phyloP scores from a whole-genome alignment of 2,888 invertebrate genomes.

The Eupithecia pulchellata region DNA sequence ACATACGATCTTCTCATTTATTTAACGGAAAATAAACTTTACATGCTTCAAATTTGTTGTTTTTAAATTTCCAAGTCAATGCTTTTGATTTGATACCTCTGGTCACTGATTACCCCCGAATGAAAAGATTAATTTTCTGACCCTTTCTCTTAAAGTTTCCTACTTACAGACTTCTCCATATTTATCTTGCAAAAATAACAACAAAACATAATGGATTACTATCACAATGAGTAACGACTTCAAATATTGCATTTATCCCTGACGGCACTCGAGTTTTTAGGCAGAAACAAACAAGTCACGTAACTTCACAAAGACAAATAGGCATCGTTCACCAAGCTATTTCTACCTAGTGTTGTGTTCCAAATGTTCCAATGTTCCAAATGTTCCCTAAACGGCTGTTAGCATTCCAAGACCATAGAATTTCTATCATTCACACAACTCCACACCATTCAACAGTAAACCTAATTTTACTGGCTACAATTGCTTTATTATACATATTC shows the following conservation, averaged over 20 bases:
- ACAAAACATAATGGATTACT: background rate
- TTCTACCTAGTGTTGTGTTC: conserved; percentile 4
- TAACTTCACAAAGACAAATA: background rate
- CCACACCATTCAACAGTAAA: background rate
- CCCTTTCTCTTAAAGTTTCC: too few relatives aligned
- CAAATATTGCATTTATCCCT: background rate
- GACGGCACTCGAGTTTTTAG: conserved; percentile 4
- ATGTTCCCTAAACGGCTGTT: background rate
- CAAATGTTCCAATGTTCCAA: too few relatives aligned
- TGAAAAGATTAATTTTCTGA: too few relatives aligned
- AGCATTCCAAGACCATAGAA: background rate
- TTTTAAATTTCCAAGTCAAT: too few relatives aligned
- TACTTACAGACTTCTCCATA: too few relatives aligned
- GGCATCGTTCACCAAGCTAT: background rate
- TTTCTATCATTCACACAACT: background rate
- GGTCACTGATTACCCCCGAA: too few relatives aligned
- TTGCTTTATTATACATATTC: conserved; percentile 8
- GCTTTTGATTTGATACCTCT: too few relatives aligned
- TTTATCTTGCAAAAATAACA: too few relatives aligned
- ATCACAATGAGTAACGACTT: background rate
- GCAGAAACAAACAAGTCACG: conserved; percentile 10
- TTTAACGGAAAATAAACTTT: background rate
- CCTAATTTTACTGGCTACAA: conserved; percentile 1
- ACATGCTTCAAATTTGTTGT: background rate
- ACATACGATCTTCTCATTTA: background rate